Percentiles rank a stretch among this genome's conserved stretches.
Evolutionary conservation across 2,113 vertebrate species (phyloP).

Genomic region (Scytalopus superciliaris): DNA sequence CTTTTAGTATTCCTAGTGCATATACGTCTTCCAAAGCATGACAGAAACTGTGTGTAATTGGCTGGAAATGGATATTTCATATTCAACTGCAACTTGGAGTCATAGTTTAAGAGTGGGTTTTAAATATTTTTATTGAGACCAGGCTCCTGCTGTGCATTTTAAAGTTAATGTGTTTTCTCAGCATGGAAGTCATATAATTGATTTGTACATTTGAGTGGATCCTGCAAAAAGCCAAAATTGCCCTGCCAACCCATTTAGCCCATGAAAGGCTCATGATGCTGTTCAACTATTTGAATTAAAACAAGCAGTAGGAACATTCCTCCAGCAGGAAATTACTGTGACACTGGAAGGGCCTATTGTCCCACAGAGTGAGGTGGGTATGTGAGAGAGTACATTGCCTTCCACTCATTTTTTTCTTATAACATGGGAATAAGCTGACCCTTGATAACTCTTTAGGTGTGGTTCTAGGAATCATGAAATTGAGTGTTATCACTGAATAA

Average conservation of each 20-base stretch:
- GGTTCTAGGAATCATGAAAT: not conserved
- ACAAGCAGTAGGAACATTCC: not conserved
- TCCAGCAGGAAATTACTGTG: conserved; percentile 21
- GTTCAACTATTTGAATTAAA: conserved; percentile 2
- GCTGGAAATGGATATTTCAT: not conserved
- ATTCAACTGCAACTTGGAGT: not conserved
- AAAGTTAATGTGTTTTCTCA: conserved; percentile 21
- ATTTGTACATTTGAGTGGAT: not conserved
- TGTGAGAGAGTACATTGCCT: not conserved
- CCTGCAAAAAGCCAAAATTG: not conserved
- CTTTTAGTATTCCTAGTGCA: not conserved
- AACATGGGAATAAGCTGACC: conserved; percentile 15
- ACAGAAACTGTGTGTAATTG: not conserved
- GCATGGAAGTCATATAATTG: not conserved
- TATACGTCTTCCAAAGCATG: not conserved
- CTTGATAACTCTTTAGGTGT: not conserved
- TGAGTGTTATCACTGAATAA: not conserved
- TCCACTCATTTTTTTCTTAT: not conserved
- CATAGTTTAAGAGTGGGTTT: not conserved
- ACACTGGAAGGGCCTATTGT: not conserved
- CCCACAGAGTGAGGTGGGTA: not conserved
- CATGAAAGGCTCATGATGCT: not conserved
- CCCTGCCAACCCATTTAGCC: not conserved
- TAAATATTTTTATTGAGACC: conserved; percentile 2
- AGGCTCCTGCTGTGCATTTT: not conserved